Evolutionary conservation across 1,140 invertebrate genomes (phyloP).

Genomic region (Alviniconcha marisindica): DNA sequence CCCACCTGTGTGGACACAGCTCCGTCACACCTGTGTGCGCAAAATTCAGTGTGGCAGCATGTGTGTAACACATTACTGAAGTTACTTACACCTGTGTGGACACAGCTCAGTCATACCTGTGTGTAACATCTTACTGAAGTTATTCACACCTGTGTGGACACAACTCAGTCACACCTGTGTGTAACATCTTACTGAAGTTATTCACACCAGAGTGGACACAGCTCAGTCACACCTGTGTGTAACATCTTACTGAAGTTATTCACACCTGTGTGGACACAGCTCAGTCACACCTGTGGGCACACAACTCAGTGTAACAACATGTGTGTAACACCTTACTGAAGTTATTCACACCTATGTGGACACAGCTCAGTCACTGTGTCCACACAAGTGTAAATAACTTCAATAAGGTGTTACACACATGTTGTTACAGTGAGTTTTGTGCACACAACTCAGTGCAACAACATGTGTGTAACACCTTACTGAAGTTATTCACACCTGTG

Average conservation of each 20-base stretch:
- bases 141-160: neutral
- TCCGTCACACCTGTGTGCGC: neutral
- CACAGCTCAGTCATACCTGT: neutral
- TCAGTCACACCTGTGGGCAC: slow-evolving; percentile 44
- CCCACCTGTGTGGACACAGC: neutral
- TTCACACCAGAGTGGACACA: slow-evolving; percentile 41
- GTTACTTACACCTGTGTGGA: neutral
- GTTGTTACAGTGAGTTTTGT: neutral
- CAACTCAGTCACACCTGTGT: neutral
- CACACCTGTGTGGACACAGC: slow-evolving; percentile 40
- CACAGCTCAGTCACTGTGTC: neutral
- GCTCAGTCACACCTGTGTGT: neutral
- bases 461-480: neutral
- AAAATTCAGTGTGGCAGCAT: neutral
- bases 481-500: neutral
- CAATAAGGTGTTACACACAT: neutral
- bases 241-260: neutral
- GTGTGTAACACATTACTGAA: neutral
- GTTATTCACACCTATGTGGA: neutral
- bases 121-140: too few species aligned
- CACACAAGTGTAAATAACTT: neutral
- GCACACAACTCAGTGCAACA: neutral
- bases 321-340: neutral
- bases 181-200: neutral
- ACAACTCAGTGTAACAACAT: too few species aligned